Conservation (phyloP, 2,113 vertebrate species). For the Rhinichthys klamathensis region DNA sequence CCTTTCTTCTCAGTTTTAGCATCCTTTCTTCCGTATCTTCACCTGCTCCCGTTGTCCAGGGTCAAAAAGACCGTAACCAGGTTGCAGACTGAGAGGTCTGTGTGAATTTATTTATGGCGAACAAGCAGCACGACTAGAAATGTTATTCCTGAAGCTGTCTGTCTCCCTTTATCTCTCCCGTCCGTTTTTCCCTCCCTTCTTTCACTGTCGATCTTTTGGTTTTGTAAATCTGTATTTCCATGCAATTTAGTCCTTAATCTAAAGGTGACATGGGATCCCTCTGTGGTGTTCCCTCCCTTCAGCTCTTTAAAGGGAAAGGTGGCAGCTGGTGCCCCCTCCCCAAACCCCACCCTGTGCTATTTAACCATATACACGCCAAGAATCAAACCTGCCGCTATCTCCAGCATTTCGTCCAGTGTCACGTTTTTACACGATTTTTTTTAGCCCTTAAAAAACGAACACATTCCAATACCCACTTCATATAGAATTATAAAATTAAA, state of each 20-base stretch:
- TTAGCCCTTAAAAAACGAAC: background rate
- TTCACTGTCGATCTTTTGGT: conserved; percentile 45
- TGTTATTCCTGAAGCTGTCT: conserved; percentile 29
- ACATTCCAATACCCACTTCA: background rate
- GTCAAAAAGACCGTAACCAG: conserved; percentile 11
- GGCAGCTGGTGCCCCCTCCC: conserved; percentile 59
- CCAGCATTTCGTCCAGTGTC: background rate
- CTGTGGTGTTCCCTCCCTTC: conserved; percentile 40
- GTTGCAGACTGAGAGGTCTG: conserved; percentile 16
- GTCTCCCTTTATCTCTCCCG: conserved; percentile 34
- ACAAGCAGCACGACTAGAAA: conserved; percentile 6
- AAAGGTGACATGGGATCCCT: conserved; percentile 46
- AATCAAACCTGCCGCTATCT: conserved; percentile 16
- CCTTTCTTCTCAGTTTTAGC: conserved; percentile 45
- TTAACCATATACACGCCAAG: conserved; percentile 54
- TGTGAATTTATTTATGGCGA: conserved; percentile 37
- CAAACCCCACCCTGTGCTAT: conserved; percentile 59
- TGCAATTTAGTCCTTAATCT: conserved; percentile 50
- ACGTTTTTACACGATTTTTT: background rate
- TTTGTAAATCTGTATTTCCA: conserved; percentile 45
- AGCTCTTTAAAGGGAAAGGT: conserved; percentile 58
- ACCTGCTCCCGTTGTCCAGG: conserved; percentile 23
- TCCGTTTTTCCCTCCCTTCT: conserved; percentile 18
- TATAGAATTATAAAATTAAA: background rate
- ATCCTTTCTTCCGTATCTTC: conserved; percentile 33